Base-by-base conservation (phyloP, 1,140 invertebrate species). In the Campoletis sonorensis region DNA sequence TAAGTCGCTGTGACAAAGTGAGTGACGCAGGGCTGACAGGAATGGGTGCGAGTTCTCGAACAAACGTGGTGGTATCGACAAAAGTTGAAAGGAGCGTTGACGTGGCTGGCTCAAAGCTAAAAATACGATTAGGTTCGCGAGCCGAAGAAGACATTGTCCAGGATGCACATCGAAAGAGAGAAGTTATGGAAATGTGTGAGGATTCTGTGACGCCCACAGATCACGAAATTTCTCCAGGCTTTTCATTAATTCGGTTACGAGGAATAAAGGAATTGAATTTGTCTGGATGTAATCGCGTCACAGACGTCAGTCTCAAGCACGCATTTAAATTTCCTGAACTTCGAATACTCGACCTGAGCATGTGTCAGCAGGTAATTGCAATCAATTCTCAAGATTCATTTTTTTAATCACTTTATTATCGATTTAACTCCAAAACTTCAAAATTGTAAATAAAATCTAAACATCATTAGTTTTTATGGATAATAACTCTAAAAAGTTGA, bases 271-370 rank as follows among this genome's bases (percentile, higher is more conserved):
- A 93, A 54, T 89, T 96, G 4, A 93, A 96, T 87, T 87, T 96
- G 8, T 93, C 93, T 68, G 93, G 93, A 3, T 96, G 95, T 86
- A 94, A 94, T 82, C 93, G 93, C 86, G 93, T 96, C 16, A 95
- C 95, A 40, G 95, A 96, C 91, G 93, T 95, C 5, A 95, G 95
- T 81, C 85, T 96, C 1, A 94, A 93, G 67, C 94, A 95, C 85
- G 93, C 94, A 10, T 93, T 96, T 70, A 93, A 92, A 68, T 95
- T 95, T 85, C 90, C 91, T 40, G 95, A 95, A 88, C 89, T 96
- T 11, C 88, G 88, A 79, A 89, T 91, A 81, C 89, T 96, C 54
- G 93, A 94, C 86, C 89, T 96, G 13, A 95, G 94, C 58, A 93
- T 94, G 86, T 95, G 95, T 83, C 94, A 95, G 85, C 94, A 95